Conservation (phyloP, 92 coral and sea anemone species). For the Pocillopora meandrina region DNA sequence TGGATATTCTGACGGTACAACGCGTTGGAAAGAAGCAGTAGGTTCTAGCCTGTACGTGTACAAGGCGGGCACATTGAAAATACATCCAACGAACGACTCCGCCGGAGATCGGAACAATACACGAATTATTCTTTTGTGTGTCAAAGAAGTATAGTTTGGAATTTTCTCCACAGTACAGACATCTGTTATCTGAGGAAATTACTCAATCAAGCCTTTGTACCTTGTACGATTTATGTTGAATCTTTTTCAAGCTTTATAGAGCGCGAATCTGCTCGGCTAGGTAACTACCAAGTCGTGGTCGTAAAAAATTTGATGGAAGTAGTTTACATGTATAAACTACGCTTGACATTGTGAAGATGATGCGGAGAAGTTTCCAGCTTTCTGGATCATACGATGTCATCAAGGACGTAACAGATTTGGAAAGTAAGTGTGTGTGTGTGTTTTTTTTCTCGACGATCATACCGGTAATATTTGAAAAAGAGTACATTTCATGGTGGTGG, state of each 20-base stretch:
- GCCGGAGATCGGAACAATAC: conserved; percentile 2
- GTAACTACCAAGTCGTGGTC: conserved; percentile 20
- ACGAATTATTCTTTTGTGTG: neutral
- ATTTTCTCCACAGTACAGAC: neutral
- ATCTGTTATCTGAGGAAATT: neutral
- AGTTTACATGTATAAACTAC: conserved; percentile 1
- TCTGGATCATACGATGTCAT: conserved; percentile 99
- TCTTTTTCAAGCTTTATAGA: neutral
- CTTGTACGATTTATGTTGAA: neutral
- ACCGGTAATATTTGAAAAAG: neutral
- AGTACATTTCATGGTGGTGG: neutral
- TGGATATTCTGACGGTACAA: neutral
- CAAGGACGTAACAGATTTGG: conserved; percentile 77
- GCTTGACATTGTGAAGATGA: conserved; percentile 55
- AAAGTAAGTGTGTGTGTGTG: conserved; percentile 54
- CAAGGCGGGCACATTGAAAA: conserved; percentile 8
- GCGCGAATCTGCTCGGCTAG: conserved; percentile 19
- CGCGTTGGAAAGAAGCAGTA: neutral
- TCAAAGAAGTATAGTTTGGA: neutral
- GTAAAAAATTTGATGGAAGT: neutral
- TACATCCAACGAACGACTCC: neutral
- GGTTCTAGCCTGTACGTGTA: neutral
- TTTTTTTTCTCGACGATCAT: neutral
- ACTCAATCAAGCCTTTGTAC: neutral
- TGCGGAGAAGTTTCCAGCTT: conserved; percentile 97